A percentile compares a stretch with the other conserved stretches of the same genome.
Conservation (phyloP, 2,888 invertebrate genomes). For the Hartigia nigra region DNA sequence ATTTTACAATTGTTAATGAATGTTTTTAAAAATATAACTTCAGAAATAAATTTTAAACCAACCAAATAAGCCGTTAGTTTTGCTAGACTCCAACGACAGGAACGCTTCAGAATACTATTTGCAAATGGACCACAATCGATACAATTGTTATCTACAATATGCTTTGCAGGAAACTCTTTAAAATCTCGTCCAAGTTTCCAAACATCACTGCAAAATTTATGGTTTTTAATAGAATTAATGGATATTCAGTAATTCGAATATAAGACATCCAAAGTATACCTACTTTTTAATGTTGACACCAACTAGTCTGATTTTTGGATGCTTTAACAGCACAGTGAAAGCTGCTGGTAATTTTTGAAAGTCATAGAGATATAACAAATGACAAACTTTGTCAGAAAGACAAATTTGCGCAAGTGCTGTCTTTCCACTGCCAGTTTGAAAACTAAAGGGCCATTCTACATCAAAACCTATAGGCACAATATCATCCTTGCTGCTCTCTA, state of each 20-base stretch:
- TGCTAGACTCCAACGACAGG: constrained; percentile 73
- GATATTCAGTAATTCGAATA: background rate
- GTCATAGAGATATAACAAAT: constrained; percentile 71
- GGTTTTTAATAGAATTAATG: constrained; percentile 3
- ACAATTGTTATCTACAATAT: constrained; percentile 70
- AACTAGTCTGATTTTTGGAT: constrained; percentile 71
- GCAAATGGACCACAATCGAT: constrained; percentile 72
- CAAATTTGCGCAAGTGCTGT: constrained; percentile 74
- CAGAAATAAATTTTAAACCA: constrained; percentile 34
- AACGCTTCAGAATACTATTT: constrained; percentile 68
- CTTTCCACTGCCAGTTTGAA: constrained; percentile 71
- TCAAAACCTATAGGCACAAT: constrained; percentile 73
- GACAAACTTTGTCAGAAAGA: constrained; percentile 68
- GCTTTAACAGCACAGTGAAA: constrained; percentile 68
- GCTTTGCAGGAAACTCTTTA: constrained; percentile 68
- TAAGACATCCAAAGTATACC: constrained; percentile 33
- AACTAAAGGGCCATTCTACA: constrained; percentile 76
- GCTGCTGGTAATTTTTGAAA: constrained; percentile 71
- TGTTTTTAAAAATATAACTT: background rate
- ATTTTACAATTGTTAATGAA: background rate
- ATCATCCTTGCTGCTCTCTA: constrained; percentile 51
- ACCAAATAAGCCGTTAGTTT: constrained; percentile 70
- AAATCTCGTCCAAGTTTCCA: constrained; percentile 74
- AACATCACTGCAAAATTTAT: constrained; percentile 68
- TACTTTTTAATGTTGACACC: constrained; percentile 76